Evolutionary conservation across 2,888 invertebrate species (phyloP), one percentile per base, ranked within the genome.

Genomic region (Xylocampa areola): DNA sequence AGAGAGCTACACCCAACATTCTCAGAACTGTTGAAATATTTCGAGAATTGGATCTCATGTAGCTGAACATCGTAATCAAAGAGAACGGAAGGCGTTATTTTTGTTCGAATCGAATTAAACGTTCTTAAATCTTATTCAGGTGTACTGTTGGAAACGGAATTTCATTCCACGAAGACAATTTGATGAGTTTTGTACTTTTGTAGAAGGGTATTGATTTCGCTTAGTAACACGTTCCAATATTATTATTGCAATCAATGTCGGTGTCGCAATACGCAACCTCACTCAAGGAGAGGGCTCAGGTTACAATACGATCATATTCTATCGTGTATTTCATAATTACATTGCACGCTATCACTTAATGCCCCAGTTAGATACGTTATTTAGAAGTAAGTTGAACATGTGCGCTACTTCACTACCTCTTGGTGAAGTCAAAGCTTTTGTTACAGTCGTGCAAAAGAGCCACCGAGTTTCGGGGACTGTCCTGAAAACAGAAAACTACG

Each of bases 191-290:
- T n/a, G 6, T 16, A 44, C 19, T 33, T 37, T 45, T n/a, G 6
- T 16, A 36, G 30, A 11, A 51, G 13, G 6, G 16, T 25, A n/a
- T 36, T 14, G 13, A 33, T 16, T 48, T 36, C 21, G 33, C 59
- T 13, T 70, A n/a, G 60, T 29, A 65, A 60, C 57, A 55, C 49
- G 13, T 36, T 47, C 25, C 30, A 50, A 53, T 67, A 64, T 59
- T 53, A n/a, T 59, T 57, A 68, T 65, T 39, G 65, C 55, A 52
- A 50, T 41, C 66, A 58, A 48, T 53, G 62, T 47, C 65, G 44
- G 67, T 66, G 60, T 73, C 62, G 67, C 59, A 69, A 71, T 55
- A 69, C 73, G 41, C 53, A 66, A 71, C 75, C 69, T 72, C 61
- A 58, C 51, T 69, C 68, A 78, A 77, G 73, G 76, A 64, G 55